A percentile compares a stretch with the other conserved stretches of the same genome.
phyloP scores from a whole-genome alignment of 2,797 vertebrate species.

The Lophius americanus region DNA sequence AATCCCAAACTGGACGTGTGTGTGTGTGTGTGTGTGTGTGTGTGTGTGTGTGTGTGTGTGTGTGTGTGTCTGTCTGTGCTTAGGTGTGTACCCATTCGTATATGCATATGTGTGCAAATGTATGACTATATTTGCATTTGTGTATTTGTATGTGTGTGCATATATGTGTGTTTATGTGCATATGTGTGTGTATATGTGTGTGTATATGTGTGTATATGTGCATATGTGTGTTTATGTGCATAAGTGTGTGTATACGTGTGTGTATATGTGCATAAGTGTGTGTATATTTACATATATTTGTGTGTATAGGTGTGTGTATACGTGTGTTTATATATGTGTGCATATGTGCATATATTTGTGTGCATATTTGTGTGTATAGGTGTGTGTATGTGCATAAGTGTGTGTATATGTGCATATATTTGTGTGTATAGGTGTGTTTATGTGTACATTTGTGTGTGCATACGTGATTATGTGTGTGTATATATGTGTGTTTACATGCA shows the following conservation, averaged over 20 bases:
- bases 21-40: not conserved
- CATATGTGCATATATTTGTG: not conserved
- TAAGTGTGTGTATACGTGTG: too few species aligned
- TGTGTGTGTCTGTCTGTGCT: too few species aligned
- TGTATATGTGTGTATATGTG: constrained; percentile 11
- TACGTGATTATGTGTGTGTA: too few species aligned
- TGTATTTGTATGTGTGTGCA: too few species aligned
- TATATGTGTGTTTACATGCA: too few species aligned
- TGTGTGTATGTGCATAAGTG: not conserved
- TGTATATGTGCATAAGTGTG: too few species aligned
- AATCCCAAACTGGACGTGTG: constrained; percentile 29
- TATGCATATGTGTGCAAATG: too few species aligned
- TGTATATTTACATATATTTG: not conserved
- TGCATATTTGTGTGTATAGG: not conserved
- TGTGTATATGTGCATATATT: not conserved
- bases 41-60: not conserved
- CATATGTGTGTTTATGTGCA: not conserved
- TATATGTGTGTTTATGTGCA: too few species aligned
- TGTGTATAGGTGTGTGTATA: too few species aligned
- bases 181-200: not conserved
- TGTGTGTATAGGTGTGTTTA: too few species aligned
- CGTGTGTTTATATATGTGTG: not conserved
- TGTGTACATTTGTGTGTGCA: too few species aligned
- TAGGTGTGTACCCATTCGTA: not conserved
- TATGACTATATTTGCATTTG: too few species aligned